These are phyloP conservation scores for Oryzias woworae DNA, from an alignment of 2,113 vertebrate species.

Conservation along the genomic window DNA sequence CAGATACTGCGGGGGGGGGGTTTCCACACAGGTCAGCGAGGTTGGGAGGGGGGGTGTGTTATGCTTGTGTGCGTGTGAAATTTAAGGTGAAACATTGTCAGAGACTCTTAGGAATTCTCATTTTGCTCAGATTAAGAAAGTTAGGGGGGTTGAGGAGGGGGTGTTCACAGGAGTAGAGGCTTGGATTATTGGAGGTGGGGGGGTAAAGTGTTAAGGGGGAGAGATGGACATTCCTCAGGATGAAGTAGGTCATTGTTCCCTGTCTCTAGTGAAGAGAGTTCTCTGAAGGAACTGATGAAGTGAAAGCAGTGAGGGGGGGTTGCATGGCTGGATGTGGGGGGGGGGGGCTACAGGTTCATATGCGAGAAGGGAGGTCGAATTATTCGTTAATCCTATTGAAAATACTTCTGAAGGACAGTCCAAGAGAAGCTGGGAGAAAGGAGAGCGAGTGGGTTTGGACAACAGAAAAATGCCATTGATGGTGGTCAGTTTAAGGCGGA, in stretches of 20 bases:
- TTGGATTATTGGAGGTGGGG: constrained; percentile 68
- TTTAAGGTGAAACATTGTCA: constrained; percentile 66
- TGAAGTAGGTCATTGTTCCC: constrained; percentile 83
- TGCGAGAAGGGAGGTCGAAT: constrained; percentile 55
- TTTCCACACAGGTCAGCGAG: constrained; percentile 15
- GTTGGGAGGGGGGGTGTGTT: constrained; percentile 7
- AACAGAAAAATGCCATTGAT: constrained; percentile 78
- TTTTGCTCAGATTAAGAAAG: constrained; percentile 80
- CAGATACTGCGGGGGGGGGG: constrained; percentile 39
- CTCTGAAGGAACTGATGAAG: constrained; percentile 80
- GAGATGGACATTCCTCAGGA: constrained; percentile 79
- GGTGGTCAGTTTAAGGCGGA: constrained; percentile 72
- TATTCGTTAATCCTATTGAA: constrained; percentile 85
- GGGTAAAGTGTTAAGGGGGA: constrained; percentile 40
- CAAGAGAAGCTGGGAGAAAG: constrained; percentile 70
- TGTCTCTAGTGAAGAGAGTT: constrained; percentile 76
- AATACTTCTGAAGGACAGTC: constrained; percentile 76
- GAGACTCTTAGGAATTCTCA: constrained; percentile 73
- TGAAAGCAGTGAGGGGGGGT: constrained; percentile 70
- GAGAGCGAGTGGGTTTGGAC: constrained; percentile 79
- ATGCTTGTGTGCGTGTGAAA: constrained; percentile 36
- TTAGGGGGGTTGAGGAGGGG: constrained; percentile 17
- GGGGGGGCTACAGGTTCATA: constrained; percentile 69
- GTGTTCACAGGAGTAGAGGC: constrained; percentile 61
- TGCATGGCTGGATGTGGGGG: constrained; percentile 33